Evolutionary conservation across 2,888 invertebrate genomes (phyloP), one percentile per base, ranked within the genome.

Genomic region (Morpho helenor): DNA sequence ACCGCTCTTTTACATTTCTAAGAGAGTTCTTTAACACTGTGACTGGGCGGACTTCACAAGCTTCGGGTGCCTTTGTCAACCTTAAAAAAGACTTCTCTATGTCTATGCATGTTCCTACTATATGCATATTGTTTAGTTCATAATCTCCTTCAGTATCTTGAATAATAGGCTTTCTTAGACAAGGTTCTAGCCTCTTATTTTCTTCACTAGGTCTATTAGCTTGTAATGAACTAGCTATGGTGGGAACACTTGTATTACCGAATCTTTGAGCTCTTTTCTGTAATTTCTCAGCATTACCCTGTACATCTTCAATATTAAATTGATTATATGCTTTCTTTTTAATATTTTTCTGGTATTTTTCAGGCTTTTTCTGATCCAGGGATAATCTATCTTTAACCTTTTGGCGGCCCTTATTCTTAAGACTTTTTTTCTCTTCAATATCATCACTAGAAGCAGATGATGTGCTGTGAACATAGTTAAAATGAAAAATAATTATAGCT

Each of bases 31-130:
- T 92, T 62, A 99, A 92, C 51, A 99, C 95, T 77, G 94, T 92
- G 70, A 96, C 94, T 68, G 99, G 99, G 64, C 99, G 93, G 62
- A 99, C 97, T 79, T 96, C 96, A 79, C 95, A 94, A 49, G 98
- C 93, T 80, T 97, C 96, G 56, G 99, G 99, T 68, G 98, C 98
- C 94, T 98, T 94, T 43, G 99, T 99, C 57, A 99, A 92, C 72
- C 99, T 93, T 70, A 99, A 93, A 85, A 98, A 99, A 51, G 96
- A 96, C 84, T 99, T 99, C 86, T 99, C 99, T 75, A 99, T 90
- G 79, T 98, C 97, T 80, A 93, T 93, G 87, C 98, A 98, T 22
- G 97, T 97, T 65, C 99, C 99, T 69, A 98, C 95, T 77, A 99
- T 96, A 82, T 97, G 97, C 84, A 96, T 94, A 79, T 95, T 95